Base-by-base conservation (phyloP, 2,113 vertebrate species). In the Mormoops blainvillei region DNA sequence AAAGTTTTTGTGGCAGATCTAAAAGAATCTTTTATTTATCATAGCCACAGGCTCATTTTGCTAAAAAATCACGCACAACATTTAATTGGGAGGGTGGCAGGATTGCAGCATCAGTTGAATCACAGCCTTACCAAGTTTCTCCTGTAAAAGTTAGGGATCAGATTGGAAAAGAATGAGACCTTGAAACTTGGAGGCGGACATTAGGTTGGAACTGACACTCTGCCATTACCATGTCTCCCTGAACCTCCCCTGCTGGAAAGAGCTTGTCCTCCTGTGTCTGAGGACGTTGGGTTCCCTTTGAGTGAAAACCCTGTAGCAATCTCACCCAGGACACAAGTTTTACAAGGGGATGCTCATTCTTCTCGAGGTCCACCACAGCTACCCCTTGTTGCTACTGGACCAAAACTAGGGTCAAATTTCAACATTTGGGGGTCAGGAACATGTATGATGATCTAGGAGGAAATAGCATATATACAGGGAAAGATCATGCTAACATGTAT, bases 31-130 rank as follows among this genome's bases (percentile, higher is more conserved):
- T 6, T 58, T 80, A 58, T 81, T 74, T 68, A 48, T 70, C 48
- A 31, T 68, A 56, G 20, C 41, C 85, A 67, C 12, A 20, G 63
- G 48, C 70, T 90, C 22, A 87, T 16, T 52, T 36, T 54, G 68
- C 67, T 89, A 87, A 87, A 80, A 84, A 67, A 28, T 89, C 41
- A 92, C 93, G 76, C 48, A 56, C 15, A n/a, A 83, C 38, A 73
- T 24, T 36, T 45, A 74, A 65, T 43, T 43, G 41, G 6, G 61
- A 71, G n/a, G 4, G 16, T 77, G 83, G n/a, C 16, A 61, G 74
- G 63, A 82, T 12, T 52, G 26, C 45, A 70, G 20, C 2, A 3
- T 61, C 81, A n/a, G 24, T 22, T 50, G 63, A 54, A 84, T 90
- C 80, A 56, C 36, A 92, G 70, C 9, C 19, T 92, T 52, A 6